Conservation (phyloP, 2,797 vertebrate genomes). For the Coluber constrictor region DNA sequence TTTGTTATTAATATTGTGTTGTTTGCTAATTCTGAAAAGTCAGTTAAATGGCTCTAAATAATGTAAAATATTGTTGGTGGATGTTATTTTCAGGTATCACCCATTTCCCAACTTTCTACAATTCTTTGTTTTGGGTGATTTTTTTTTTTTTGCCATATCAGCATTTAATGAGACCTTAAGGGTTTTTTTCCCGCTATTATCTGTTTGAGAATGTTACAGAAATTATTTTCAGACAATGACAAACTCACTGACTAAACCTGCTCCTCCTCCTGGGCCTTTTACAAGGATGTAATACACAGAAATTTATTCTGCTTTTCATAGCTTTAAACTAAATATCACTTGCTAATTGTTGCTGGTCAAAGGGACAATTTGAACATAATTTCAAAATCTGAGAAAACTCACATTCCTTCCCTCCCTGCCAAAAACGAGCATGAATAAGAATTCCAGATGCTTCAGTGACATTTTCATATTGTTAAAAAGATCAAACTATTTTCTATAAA, state of each 20-base stretch:
- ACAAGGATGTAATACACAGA: neutral
- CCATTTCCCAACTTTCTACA: neutral
- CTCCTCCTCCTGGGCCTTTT: neutral
- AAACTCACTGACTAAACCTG: neutral
- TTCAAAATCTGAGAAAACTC: neutral
- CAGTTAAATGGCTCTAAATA: neutral
- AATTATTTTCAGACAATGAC: neutral
- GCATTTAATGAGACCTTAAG: neutral
- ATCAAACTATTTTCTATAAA: neutral
- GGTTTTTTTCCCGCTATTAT: neutral
- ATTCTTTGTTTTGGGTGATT: neutral
- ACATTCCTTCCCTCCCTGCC: too few species aligned
- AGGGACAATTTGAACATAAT: neutral
- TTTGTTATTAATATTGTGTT: neutral
- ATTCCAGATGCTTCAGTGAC: neutral
- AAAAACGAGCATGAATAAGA: neutral
- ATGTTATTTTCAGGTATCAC: neutral
- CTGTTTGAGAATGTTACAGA: neutral
- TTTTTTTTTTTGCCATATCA: neutral
- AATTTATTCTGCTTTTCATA: neutral
- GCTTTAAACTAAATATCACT: neutral
- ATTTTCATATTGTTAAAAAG: neutral
- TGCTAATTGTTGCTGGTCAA: neutral
- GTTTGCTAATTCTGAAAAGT: neutral
- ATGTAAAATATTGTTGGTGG: neutral